These are phyloP conservation scores for Poeciliopsis turrubarensis DNA, from an alignment of 2,113 vertebrate species.

Conservation along the genomic window DNA sequence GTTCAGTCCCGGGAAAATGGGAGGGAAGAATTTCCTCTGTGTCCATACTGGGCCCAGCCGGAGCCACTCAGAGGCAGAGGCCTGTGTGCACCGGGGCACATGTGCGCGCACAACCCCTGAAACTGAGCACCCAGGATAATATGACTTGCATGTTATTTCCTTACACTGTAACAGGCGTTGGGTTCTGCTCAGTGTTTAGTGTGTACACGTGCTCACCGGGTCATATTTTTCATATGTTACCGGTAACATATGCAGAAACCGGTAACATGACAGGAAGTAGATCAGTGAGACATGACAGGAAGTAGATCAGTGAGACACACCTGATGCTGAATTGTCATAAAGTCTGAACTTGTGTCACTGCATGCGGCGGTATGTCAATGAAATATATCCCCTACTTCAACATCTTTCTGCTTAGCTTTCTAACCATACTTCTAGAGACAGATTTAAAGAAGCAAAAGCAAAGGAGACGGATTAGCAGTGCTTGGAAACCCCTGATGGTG, in stretches of 20 bases:
- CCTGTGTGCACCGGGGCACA: slow-evolving; percentile 24
- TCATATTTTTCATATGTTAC: neutral
- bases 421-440: too few species aligned
- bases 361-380: neutral
- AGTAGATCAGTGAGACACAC: neutral
- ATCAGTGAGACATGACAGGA: neutral
- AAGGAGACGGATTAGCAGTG: too few species aligned
- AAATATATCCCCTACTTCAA: neutral
- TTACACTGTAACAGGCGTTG: slow-evolving; percentile 8
- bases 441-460: too few species aligned
- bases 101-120: slow-evolving; percentile 37
- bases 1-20: slow-evolving; percentile 83
- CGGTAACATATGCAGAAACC: too few species aligned
- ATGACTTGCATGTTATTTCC: slow-evolving; percentile 48
- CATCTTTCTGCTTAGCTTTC: too few species aligned
- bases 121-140: slow-evolving; percentile 39
- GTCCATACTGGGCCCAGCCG: slow-evolving; percentile 58
- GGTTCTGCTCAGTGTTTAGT: neutral
- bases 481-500: too few species aligned
- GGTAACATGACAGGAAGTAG: neutral
- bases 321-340: neutral
- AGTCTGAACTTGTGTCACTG: neutral
- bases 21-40: slow-evolving; percentile 75
- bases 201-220: neutral
- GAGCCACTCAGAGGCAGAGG: slow-evolving; percentile 40